Conservation (phyloP, 2,797 vertebrate genomes). For the Momotus momota region DNA sequence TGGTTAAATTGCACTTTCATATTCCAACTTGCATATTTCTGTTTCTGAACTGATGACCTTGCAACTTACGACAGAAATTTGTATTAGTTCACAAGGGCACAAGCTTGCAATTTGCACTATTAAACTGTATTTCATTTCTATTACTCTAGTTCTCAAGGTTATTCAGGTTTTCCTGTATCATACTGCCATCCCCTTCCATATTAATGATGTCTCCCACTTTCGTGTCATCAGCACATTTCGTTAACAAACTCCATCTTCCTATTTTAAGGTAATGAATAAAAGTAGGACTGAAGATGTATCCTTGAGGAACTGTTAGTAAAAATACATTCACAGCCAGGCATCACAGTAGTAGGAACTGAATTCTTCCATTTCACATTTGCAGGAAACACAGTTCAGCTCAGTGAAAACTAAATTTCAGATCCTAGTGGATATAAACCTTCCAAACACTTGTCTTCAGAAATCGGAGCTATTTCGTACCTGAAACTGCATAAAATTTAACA, state of each 20-base stretch:
- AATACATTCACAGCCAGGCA: not conserved
- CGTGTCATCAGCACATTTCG: conserved; percentile 15
- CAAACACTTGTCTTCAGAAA: not conserved
- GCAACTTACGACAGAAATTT: conserved; percentile 34
- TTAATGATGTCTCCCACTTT: conserved; percentile 28
- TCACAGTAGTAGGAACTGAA: not conserved
- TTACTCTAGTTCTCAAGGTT: conserved; percentile 27
- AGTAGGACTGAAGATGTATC: not conserved
- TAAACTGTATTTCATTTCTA: conserved; percentile 21
- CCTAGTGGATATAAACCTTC: not conserved
- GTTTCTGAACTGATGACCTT: conserved; percentile 7
- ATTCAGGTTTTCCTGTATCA: conserved; percentile 13
- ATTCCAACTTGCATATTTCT: not conserved
- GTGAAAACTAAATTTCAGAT: not conserved
- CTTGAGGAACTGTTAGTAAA: not conserved
- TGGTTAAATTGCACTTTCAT: not conserved
- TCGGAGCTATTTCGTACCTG: not conserved
- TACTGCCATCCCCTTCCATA: conserved; percentile 13
- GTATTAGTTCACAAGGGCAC: conserved; percentile 13
- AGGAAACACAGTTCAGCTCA: not conserved
- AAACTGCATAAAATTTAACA: not conserved
- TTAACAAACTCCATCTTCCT: conserved; percentile 20
- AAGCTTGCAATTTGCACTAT: conserved; percentile 10
- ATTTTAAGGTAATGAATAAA: conserved; percentile 31
- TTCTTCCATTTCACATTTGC: not conserved